Conservation (phyloP, 2,113 vertebrate genomes). For the Pterophyllum scalare region DNA sequence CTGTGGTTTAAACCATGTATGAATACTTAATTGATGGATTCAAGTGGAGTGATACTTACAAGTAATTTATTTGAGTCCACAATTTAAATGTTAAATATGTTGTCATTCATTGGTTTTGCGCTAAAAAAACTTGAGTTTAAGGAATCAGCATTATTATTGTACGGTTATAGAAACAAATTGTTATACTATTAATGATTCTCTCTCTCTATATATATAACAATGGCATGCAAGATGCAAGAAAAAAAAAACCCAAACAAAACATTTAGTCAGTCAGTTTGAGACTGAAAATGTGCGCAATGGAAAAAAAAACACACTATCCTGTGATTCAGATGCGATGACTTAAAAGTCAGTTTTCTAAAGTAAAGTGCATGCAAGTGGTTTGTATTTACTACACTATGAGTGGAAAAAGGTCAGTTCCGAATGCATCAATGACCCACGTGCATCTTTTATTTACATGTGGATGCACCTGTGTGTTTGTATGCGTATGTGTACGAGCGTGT, state of each 20-base stretch:
- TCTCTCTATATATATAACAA: not conserved
- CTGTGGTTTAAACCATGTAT: not conserved
- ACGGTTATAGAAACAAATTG: not conserved
- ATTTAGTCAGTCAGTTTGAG: not conserved
- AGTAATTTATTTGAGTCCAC: not conserved
- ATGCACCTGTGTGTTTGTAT: constrained; percentile 77
- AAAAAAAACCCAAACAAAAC: not conserved
- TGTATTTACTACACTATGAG: constrained; percentile 43
- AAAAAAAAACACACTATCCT: constrained; percentile 15
- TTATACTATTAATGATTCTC: not conserved
- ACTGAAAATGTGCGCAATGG: constrained; percentile 26
- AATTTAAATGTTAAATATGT: not conserved
- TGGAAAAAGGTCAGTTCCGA: constrained; percentile 56
- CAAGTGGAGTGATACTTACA: not conserved
- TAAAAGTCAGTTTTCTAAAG: constrained; percentile 36
- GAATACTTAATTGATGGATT: not conserved
- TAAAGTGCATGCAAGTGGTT: constrained; percentile 34
- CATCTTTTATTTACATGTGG: constrained; percentile 68
- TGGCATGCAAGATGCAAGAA: not conserved
- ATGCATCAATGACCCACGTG: constrained; percentile 41
- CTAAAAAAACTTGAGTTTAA: not conserved
- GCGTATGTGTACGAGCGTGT: constrained; percentile 56
- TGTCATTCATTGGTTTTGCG: not conserved
- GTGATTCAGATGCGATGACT: constrained; percentile 47
- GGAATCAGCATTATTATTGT: not conserved